Evolutionary conservation across 2,113 vertebrate genomes (phyloP).

Genomic region (Neolamprologus toae): DNA sequence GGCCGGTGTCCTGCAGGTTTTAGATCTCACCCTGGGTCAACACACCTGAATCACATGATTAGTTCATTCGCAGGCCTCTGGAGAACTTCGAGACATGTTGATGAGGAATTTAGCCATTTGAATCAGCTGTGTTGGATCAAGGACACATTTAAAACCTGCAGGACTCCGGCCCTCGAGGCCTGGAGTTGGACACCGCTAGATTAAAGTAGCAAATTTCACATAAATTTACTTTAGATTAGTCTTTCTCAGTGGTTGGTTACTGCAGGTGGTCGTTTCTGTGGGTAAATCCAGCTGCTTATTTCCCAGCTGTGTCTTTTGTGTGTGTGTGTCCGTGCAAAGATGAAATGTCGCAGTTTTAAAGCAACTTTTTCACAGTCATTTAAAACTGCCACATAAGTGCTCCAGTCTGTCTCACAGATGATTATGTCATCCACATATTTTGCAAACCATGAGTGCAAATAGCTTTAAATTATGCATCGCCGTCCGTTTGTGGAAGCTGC

Average conservation of each 20-base stretch:
- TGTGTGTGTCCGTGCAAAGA: not conserved
- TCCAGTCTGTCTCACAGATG: not conserved
- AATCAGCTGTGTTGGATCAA: not conserved
- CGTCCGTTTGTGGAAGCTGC: not conserved
- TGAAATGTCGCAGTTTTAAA: accelerated
- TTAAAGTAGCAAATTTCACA: not conserved
- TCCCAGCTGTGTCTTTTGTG: not conserved
- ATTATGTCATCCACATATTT: not conserved
- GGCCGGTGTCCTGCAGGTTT: not conserved
- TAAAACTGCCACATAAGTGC: not conserved
- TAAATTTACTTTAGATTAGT: not conserved
- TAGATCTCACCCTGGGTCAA: not conserved
- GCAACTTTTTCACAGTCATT: not conserved
- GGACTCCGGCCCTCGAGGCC: accelerated
- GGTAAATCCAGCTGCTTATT: not conserved
- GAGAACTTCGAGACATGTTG: accelerated
- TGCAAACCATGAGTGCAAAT: not conserved
- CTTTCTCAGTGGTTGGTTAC: not conserved
- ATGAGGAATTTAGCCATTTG: accelerated
- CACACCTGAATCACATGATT: not conserved
- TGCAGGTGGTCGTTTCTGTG: accelerated
- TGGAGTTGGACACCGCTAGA: accelerated
- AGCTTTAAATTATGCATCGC: not conserved
- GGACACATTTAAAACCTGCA: not conserved
- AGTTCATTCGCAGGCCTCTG: accelerated